Percentiles rank a stretch among this genome's conserved stretches.
Conservation (phyloP, 1,140 invertebrate species). For the Rhopalosiphum maidis region DNA sequence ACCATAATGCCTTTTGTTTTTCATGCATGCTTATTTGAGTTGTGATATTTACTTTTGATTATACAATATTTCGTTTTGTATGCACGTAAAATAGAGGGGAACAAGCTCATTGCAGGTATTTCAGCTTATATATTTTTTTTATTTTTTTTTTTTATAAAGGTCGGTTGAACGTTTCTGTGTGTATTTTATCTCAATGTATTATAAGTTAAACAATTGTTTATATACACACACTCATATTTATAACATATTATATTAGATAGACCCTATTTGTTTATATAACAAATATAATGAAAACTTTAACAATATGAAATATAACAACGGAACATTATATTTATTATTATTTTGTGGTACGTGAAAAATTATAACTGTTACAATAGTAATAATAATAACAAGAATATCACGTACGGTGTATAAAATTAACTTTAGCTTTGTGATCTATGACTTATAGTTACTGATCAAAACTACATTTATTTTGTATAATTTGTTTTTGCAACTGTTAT, state of each 20-base stretch:
- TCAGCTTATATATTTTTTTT: background rate
- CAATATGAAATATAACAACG: background rate
- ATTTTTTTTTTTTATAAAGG: background rate
- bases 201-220: slow-evolving; percentile 1
- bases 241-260: background rate
- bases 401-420: background rate
- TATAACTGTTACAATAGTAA: background rate
- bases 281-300: slow-evolving; percentile 3
- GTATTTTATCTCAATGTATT: background rate
- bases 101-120: background rate
- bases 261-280: slow-evolving; percentile 17
- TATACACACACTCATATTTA: background rate
- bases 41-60: slow-evolving; percentile 14
- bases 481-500: background rate
- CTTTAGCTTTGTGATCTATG: background rate
- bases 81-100: background rate
- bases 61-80: background rate
- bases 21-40: background rate
- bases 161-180: background rate
- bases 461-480: background rate
- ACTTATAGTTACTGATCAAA: background rate
- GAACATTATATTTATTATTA: background rate
- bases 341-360: background rate
- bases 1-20: background rate
- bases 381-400: background rate